A percentile compares a stretch with the other conserved stretches of the same genome.
Evolutionary conservation across 1,140 invertebrate genomes (phyloP).

Genomic region (Ceratina japonica): DNA sequence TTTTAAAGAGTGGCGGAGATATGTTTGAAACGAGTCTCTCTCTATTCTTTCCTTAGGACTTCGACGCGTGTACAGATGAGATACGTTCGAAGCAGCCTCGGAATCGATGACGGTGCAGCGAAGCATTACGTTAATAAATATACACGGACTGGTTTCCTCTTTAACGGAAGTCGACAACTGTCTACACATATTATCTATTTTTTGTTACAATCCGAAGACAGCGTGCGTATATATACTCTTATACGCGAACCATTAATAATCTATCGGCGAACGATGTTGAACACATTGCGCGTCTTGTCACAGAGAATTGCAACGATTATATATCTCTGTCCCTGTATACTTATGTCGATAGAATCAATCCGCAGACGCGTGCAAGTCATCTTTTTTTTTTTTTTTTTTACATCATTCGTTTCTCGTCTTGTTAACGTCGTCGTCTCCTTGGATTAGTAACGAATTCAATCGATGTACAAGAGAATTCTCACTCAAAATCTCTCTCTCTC

Average conservation of each 20-base stretch:
- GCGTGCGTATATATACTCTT: not conserved
- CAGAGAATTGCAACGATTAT: constrained; percentile 9
- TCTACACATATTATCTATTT: constrained; percentile 17
- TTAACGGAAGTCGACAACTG: constrained; percentile 35
- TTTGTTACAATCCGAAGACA: constrained; percentile 18
- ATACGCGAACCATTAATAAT: constrained; percentile 10
- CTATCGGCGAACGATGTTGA: not conserved
- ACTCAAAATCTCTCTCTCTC: not conserved
- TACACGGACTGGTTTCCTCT: constrained; percentile 2
- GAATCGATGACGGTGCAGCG: constrained; percentile 18
- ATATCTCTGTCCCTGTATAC: constrained; percentile 2
- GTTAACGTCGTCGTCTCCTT: no score
- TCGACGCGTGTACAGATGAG: not conserved
- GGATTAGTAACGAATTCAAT: not conserved
- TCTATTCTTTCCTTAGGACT: not conserved
- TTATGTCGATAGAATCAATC: not conserved
- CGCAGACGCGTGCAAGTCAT: not conserved
- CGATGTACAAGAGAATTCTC: not conserved
- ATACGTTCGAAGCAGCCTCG: constrained; percentile 16
- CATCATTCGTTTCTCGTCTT: constrained; percentile 12
- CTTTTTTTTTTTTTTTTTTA: no score
- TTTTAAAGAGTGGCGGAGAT: not conserved
- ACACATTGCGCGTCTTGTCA: constrained; percentile 28
- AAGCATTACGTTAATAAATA: constrained; percentile 24
- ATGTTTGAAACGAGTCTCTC: constrained; percentile 9